phyloP scores from a whole-genome alignment of 1,140 invertebrate species.

The Eciton burchellii region DNA sequence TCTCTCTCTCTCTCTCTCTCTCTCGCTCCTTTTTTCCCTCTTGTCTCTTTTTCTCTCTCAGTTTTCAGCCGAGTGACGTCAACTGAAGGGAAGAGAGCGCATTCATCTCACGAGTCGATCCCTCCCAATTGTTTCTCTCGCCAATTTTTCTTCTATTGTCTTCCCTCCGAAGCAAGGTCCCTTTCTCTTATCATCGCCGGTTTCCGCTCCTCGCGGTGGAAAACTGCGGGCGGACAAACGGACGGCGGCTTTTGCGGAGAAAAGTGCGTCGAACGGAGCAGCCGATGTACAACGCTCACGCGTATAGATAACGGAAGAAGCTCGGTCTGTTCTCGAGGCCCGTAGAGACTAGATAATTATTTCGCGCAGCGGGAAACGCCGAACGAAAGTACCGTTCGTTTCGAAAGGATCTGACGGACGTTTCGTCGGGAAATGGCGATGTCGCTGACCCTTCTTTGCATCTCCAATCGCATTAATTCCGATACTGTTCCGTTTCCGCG shows the following conservation, averaged over 20 bases:
- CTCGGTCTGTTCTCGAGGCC: background rate
- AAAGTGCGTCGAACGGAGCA: conserved; percentile 13
- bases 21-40: background rate
- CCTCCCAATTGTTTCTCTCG: conserved; percentile 40
- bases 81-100: conserved; percentile 19
- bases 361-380: no score
- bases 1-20: conserved; percentile 31
- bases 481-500: conserved; percentile 1
- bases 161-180: conserved; percentile 24
- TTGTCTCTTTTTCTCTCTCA: conserved; percentile 28
- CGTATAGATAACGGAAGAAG: background rate
- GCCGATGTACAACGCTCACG: conserved; percentile 19
- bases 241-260: conserved; percentile 28
- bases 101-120: conserved; percentile 40
- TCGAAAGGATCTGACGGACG: background rate
- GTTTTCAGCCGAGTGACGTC: no score
- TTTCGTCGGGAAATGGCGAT: background rate
- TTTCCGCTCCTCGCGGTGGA: conserved; percentile 20
- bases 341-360: background rate
- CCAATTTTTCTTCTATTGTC: conserved; percentile 46
- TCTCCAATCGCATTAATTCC: background rate
- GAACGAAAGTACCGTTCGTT: background rate
- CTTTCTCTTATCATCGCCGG: conserved; percentile 38
- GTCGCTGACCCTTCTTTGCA: background rate
- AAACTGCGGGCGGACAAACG: conserved; percentile 39